These are phyloP conservation scores for Ennomos erosarius DNA, from an alignment of 2,888 invertebrate genomes.

Conservation along the genomic window DNA sequence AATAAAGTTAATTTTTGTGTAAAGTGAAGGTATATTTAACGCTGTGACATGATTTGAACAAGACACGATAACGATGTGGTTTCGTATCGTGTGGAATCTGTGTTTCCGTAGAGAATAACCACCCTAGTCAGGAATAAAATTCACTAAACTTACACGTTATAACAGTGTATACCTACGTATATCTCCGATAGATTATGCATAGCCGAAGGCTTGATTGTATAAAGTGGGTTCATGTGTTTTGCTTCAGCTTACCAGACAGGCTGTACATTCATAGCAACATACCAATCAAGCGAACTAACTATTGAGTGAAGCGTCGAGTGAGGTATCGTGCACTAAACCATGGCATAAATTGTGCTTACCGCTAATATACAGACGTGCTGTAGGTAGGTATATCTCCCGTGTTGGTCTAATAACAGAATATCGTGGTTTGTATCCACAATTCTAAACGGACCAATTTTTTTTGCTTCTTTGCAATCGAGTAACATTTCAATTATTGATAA, in stretches of 20 bases:
- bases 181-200: not conserved
- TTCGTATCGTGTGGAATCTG: too few species aligned
- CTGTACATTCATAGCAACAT: slow-evolving; percentile 43
- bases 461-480: too few species aligned
- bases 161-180: not conserved
- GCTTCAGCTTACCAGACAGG: slow-evolving; percentile 40
- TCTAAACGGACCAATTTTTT: too few species aligned
- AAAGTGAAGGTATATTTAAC: too few species aligned
- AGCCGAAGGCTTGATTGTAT: slow-evolving; percentile 41
- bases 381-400: too few species aligned
- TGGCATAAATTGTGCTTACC: slow-evolving; percentile 45
- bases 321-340: slow-evolving; percentile 34
- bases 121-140: not conserved
- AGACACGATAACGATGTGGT: too few species aligned
- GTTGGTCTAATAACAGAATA: too few species aligned
- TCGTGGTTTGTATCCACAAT: too few species aligned
- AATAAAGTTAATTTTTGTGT: too few species aligned
- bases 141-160: not conserved
- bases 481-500: too few species aligned
- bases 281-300: slow-evolving; percentile 48
- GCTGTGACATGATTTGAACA: too few species aligned
- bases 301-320: slow-evolving; percentile 40
- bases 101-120: too few species aligned
- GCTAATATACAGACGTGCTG: slow-evolving; percentile 38
- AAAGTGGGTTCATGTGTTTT: slow-evolving; percentile 39